Percentiles rank a stretch among this genome's conserved stretches.
Evolutionary conservation across 2,797 vertebrate species (phyloP).

Genomic region (Pseudochirops cupreus): DNA sequence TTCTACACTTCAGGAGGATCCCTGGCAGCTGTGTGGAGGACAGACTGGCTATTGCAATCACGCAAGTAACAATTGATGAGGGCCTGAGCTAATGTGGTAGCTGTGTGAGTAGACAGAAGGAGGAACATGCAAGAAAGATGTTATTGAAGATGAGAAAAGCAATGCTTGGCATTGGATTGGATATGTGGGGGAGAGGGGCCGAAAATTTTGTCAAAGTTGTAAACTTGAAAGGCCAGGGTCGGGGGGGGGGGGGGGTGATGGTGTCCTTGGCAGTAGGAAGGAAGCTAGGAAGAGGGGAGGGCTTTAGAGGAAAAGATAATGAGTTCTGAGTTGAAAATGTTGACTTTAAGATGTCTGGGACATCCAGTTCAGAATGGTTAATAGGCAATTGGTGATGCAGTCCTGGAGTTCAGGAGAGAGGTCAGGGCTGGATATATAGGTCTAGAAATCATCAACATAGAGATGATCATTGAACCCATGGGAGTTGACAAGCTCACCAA

Average conservation of each 20-base stretch:
- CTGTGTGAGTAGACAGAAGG: neutral
- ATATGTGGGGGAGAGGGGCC: neutral
- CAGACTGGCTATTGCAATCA: neutral
- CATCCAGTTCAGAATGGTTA: neutral
- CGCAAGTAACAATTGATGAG: neutral
- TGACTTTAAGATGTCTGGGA: neutral
- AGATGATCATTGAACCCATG: neutral
- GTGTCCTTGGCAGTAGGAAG: neutral
- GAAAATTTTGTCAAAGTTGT: neutral
- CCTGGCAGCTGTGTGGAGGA: neutral
- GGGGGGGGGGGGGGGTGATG: neutral
- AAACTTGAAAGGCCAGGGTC: neutral
- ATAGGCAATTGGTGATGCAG: neutral
- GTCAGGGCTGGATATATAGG: neutral
- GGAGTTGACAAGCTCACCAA: neutral
- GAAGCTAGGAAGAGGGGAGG: neutral
- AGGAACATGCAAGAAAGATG: neutral
- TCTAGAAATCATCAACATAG: neutral
- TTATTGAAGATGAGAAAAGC: neutral
- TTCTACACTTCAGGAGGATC: neutral
- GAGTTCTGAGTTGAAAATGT: neutral
- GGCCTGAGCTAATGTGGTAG: neutral
- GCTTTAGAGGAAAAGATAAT: neutral
- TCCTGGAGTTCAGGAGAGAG: neutral
- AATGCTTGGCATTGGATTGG: neutral